phyloP scores from a whole-genome alignment of 2,113 vertebrate species.

The Mystacornis crossleyi region DNA sequence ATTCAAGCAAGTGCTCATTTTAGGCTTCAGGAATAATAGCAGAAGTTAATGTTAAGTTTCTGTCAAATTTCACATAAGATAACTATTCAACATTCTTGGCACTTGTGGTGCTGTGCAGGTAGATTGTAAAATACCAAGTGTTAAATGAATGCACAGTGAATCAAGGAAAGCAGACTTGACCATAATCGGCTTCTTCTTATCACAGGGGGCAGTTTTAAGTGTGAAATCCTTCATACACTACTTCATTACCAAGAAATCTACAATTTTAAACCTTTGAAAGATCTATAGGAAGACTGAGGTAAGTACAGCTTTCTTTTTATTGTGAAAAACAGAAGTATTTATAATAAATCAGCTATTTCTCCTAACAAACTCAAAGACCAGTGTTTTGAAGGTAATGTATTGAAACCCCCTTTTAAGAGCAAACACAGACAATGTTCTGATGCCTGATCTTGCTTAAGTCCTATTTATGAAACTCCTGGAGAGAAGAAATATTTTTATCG shows the following conservation, averaged over 20 bases:
- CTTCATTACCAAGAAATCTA: neutral
- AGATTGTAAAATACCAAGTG: neutral
- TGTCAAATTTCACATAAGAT: neutral
- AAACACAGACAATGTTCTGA: neutral
- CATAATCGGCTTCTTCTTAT: accelerated
- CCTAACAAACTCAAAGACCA: neutral
- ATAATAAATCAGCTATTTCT: neutral
- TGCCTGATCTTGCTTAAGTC: neutral
- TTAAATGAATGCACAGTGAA: neutral
- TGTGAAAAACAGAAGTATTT: neutral
- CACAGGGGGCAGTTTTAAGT: neutral
- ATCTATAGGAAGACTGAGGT: neutral
- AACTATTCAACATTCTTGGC: neutral
- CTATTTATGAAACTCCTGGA: neutral
- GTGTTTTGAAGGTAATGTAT: neutral
- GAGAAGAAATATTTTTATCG: neutral
- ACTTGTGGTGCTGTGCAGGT: neutral
- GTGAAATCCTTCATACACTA: neutral
- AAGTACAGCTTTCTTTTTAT: neutral
- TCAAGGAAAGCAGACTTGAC: neutral
- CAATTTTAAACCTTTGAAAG: neutral
- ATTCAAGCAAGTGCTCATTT: neutral
- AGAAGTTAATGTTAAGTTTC: neutral
- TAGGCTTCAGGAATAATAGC: neutral
- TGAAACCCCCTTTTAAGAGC: neutral